phyloP scores from a whole-genome alignment of 2,113 vertebrate species.

The Scortum barcoo region DNA sequence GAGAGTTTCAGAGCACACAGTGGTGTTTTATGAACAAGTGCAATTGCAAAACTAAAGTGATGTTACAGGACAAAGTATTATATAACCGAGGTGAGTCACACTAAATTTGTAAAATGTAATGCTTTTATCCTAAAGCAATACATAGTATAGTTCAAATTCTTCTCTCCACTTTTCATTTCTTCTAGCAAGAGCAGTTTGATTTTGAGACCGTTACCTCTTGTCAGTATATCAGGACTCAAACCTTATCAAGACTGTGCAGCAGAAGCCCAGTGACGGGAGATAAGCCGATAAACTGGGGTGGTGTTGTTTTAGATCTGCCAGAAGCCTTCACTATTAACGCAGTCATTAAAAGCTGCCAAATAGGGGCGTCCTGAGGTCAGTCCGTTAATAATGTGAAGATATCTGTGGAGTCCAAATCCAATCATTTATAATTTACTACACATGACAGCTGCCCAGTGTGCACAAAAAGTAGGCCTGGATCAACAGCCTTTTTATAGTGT shows the following conservation, averaged over 20 bases:
- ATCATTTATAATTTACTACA: not conserved
- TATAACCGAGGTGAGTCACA: not conserved
- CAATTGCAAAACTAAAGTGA: not conserved
- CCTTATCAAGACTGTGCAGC: conserved; percentile 69
- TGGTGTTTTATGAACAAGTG: not conserved
- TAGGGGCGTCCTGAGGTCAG: fast-evolving
- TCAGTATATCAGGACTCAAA: not conserved
- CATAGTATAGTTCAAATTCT: not conserved
- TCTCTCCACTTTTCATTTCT: not conserved
- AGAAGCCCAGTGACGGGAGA: conserved; percentile 16
- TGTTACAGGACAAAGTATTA: not conserved
- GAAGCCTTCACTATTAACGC: not conserved
- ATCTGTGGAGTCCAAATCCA: fast-evolving
- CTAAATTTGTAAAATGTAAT: not conserved
- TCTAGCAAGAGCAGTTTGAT: conserved; percentile 13
- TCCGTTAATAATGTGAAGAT: not conserved
- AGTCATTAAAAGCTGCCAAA: not conserved
- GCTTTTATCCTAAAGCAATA: not conserved
- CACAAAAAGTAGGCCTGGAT: no score
- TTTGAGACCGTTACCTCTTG: conserved; percentile 12
- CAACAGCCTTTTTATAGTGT: not conserved
- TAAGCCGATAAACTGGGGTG: conserved; percentile 47
- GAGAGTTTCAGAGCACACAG: not conserved
- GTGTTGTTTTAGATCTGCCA: conserved; percentile 6
- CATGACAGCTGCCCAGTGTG: no score